A percentile compares a stretch with the other conserved stretches of the same genome.
phyloP scores from a whole-genome alignment of 1,140 invertebrate genomes.

The Drosophila punjabiensis region DNA sequence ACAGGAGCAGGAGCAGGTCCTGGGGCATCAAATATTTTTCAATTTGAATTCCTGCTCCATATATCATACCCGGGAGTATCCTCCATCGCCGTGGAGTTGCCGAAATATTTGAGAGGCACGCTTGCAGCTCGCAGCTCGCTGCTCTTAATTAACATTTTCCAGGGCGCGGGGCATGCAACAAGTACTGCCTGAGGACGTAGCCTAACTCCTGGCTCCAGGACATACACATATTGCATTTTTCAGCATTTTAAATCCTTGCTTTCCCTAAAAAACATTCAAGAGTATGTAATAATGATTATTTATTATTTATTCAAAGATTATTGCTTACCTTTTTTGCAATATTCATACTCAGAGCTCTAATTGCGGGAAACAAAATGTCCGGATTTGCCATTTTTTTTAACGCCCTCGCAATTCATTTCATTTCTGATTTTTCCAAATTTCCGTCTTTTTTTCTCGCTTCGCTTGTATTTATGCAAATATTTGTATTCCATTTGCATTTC shows the following conservation, averaged over 20 bases:
- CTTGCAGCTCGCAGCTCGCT: slow-evolving; percentile 8
- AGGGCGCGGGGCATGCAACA: slow-evolving; percentile 34
- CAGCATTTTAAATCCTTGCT: neutral
- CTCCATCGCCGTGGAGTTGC: neutral
- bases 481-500: slow-evolving; percentile 80
- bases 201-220: neutral
- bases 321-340: too few species aligned
- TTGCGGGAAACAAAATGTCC: neutral
- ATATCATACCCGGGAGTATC: neutral
- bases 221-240: neutral
- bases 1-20: neutral
- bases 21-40: slow-evolving; percentile 43
- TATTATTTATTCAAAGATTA: slow-evolving; percentile 1
- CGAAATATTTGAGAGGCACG: slow-evolving; percentile 19
- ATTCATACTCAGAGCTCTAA: slow-evolving; percentile 4
- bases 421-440: slow-evolving; percentile 38
- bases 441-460: slow-evolving; percentile 31
- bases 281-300: neutral
- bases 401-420: slow-evolving; percentile 26
- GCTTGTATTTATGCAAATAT: slow-evolving; percentile 74
- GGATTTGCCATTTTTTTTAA: neutral
- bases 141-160: slow-evolving; percentile 46
- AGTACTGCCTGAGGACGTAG: too few species aligned
- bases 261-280: too few species aligned
- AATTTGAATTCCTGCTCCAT: slow-evolving; percentile 28